Conservation (phyloP, 2,888 invertebrate species). For the Epirrhoe tristata region DNA sequence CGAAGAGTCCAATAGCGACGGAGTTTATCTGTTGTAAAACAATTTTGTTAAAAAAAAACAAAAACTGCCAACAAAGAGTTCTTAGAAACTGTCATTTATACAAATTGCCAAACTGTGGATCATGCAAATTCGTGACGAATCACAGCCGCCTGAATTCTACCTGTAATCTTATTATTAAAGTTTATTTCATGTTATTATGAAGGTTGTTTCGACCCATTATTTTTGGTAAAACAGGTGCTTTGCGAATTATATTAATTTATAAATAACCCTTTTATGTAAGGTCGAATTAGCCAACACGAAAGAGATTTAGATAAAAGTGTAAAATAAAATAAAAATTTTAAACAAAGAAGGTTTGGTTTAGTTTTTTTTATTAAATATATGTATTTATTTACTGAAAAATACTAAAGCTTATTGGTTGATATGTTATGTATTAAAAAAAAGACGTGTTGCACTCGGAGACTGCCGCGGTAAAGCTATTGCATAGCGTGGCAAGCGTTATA, state of each 20-base stretch:
- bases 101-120: conserved; percentile 42
- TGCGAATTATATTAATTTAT: conserved; percentile 25
- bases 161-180: conserved; percentile 54
- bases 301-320: conserved; percentile 1
- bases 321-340: not conserved
- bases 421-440: too few species aligned
- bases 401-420: too few species aligned
- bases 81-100: conserved; percentile 38
- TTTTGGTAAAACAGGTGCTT: conserved; percentile 39
- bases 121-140: conserved; percentile 60
- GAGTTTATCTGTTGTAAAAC: not conserved
- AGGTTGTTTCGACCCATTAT: conserved; percentile 39
- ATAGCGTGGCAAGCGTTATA: too few species aligned
- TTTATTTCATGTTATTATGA: conserved; percentile 45
- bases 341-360: too few species aligned
- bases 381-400: too few species aligned
- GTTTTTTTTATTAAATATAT: too few species aligned
- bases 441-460: too few species aligned
- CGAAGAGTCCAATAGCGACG: not conserved
- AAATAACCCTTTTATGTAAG: conserved; percentile 29
- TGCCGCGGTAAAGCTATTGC: too few species aligned
- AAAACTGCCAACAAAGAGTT: conserved; percentile 12
- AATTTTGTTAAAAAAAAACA: conserved; percentile 8
- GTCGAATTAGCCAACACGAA: conserved; percentile 17
- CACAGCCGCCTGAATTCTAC: conserved; percentile 42